phyloP scores from a whole-genome alignment of 2,888 invertebrate species.

The Imbricaverruca yamaguchii region DNA sequence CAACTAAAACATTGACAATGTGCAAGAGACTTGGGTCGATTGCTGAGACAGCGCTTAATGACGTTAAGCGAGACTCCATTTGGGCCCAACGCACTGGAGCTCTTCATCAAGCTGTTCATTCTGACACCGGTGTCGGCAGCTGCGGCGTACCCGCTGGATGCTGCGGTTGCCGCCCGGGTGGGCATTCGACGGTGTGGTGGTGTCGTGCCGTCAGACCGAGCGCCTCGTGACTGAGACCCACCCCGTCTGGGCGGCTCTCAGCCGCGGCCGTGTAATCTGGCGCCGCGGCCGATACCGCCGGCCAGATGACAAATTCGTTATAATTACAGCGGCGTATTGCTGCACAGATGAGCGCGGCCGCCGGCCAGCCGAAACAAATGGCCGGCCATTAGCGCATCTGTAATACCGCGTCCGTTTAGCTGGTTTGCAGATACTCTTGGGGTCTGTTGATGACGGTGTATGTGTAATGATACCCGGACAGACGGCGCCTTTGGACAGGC shows the following conservation, averaged over 20 bases:
- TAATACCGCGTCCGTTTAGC: background rate
- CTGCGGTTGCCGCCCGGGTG: too few relatives aligned
- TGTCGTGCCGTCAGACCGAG: background rate
- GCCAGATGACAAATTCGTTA: background rate
- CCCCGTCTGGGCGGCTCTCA: background rate
- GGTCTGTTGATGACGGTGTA: background rate
- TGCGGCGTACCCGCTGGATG: too few relatives aligned
- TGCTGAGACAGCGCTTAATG: too few relatives aligned
- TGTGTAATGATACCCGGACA: background rate
- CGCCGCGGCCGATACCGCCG: background rate
- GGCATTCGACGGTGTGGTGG: too few relatives aligned
- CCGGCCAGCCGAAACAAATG: background rate
- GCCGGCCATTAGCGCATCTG: background rate
- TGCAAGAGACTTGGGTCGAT: too few relatives aligned
- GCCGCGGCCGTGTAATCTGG: background rate
- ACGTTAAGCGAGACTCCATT: too few relatives aligned
- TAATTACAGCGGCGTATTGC: background rate
- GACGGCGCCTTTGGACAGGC: background rate
- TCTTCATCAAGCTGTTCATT: too few relatives aligned
- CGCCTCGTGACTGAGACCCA: background rate
- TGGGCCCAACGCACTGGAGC: too few relatives aligned
- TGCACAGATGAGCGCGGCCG: background rate
- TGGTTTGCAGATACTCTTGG: background rate
- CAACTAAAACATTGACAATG: too few relatives aligned
- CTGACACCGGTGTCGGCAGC: too few relatives aligned